Base-by-base conservation (phyloP, 2,888 invertebrate species). In the Rhynchonema sp. region DNA sequence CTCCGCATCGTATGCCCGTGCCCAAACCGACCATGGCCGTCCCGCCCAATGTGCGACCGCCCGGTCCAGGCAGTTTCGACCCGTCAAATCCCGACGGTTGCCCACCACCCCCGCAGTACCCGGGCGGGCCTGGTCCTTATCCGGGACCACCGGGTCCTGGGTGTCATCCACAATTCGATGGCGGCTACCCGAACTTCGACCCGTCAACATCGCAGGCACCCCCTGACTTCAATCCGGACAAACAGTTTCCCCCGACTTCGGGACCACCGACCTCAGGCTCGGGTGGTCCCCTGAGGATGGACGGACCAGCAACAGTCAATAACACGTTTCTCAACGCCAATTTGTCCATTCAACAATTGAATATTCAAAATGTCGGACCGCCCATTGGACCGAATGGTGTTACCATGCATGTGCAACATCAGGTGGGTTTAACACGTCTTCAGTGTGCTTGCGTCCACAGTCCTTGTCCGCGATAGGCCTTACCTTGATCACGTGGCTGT, bases 321-420 rank as follows among this genome's bases (percentile, higher is more conserved):
- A 78, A 77, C 68, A 76, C 77, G 1, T 78, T 73, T 65, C 76
- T 76, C 56, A 78, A 76, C 69, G 75, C 77, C 46, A 76, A 75
- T 49, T 75, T 78, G 74, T 75, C 77, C 56, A 77, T 78, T 60
- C 76, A 76, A 64, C 77, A 78, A 67, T 71, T 78, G 65, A 77
- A 77, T 66, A 77, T 78, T 64, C 78, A 77, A 65, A 74, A 72
- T 68, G 71, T 73, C 30, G 66, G 63, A 23, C 62, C 63, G 46
- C 59, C 61, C 49, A 56, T 60, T 46, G 27, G 63, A 25, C 62
- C 63, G 30, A 57, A 59, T 46, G 55, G 59, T 30, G 27, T 62
- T 63, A 46, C 63, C 61, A 56, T 63, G 63, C 55, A 62, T 62
- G 46, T 59, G 64, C 54, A 54, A 13, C 52, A 52, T 6, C 52